Percentiles rank a stretch among this genome's conserved stretches.
Evolutionary conservation across 2,888 invertebrate genomes (phyloP).

Genomic region (Ichneumoninae sp.): DNA sequence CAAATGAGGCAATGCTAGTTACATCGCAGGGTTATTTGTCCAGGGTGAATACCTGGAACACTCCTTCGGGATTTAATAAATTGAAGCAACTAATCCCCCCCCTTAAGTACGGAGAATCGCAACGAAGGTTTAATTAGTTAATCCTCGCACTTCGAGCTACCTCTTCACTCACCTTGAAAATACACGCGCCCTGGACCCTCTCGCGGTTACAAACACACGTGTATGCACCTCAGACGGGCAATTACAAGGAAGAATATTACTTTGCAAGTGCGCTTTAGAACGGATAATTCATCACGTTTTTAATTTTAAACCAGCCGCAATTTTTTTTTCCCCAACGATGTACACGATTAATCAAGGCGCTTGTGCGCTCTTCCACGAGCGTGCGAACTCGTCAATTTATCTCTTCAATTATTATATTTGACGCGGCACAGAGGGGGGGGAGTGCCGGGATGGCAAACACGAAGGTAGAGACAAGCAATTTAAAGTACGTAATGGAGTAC

Average conservation of each 20-base stretch:
- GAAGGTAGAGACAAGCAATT: slow-evolving; percentile 58
- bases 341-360: slow-evolving; percentile 34
- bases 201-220: not conserved
- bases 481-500: slow-evolving; percentile 59
- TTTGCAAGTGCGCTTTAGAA: not conserved
- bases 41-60: not conserved
- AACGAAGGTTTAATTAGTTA: slow-evolving; percentile 36
- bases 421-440: not conserved
- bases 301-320: not conserved
- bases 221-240: not conserved
- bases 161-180: slow-evolving; percentile 7
- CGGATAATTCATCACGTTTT: slow-evolving; percentile 15
- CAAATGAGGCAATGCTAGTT: not conserved
- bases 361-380: slow-evolving; percentile 15
- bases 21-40: not conserved
- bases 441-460: not conserved
- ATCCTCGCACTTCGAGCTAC: slow-evolving; percentile 8
- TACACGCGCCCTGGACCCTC: not conserved
- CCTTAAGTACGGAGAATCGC: slow-evolving; percentile 15
- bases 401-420: slow-evolving; percentile 52
- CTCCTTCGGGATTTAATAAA: slow-evolving; percentile 31
- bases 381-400: slow-evolving; percentile 28
- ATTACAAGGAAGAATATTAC: slow-evolving; percentile 5
- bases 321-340: not conserved
- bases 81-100: slow-evolving; percentile 20